A percentile compares a stretch with the other conserved stretches of the same genome.
phyloP scores from a whole-genome alignment of 2,888 invertebrate genomes.

The Chorisops tibialis region DNA sequence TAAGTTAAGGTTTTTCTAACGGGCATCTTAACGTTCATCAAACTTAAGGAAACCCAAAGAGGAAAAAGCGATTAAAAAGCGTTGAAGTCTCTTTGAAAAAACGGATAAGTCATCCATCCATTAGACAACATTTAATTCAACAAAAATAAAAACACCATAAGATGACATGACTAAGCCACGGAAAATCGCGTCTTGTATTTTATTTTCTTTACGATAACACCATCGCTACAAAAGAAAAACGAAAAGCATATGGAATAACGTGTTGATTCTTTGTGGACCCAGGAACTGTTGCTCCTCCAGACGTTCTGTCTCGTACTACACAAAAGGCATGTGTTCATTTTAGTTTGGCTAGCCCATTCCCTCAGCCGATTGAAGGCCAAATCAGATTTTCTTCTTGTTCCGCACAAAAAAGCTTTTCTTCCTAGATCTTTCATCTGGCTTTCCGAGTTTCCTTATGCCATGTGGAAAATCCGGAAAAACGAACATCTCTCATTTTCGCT shows the following conservation, averaged over 20 bases:
- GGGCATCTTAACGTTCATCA: no score
- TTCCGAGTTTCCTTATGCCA: background rate
- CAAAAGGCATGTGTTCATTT: slow-evolving; percentile 2
- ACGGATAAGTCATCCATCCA: no score
- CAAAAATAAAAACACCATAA: no score
- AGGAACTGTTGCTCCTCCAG: slow-evolving; percentile 10
- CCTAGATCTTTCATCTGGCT: background rate
- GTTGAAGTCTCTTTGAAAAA: no score
- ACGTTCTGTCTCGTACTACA: background rate
- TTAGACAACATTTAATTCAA: no score
- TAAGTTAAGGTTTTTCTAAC: no score
- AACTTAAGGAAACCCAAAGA: no score
- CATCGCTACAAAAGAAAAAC: background rate
- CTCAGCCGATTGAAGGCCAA: background rate
- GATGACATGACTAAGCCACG: background rate
- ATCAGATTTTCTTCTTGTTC: background rate
- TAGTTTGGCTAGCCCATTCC: background rate
- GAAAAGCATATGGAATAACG: slow-evolving; percentile 1
- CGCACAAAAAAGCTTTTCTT: background rate
- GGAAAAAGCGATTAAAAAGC: no score
- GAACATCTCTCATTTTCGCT: background rate
- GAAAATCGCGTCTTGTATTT: background rate
- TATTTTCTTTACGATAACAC: background rate
- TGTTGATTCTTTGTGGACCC: slow-evolving; percentile 4
- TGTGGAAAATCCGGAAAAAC: background rate